Base-by-base conservation (phyloP, 2,888 invertebrate genomes). In the Agrotis puta region DNA sequence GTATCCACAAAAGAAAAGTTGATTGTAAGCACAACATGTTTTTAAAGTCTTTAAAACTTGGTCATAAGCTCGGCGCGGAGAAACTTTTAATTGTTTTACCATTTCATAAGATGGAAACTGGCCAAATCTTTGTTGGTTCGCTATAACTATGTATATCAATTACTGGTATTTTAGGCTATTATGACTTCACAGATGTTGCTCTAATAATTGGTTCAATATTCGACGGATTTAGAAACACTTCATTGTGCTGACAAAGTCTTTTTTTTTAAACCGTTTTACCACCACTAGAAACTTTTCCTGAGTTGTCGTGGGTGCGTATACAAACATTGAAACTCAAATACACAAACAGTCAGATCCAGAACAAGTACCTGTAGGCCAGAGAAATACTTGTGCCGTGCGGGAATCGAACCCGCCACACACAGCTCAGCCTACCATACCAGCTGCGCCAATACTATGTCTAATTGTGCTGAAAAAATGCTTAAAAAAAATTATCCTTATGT, bases 71-170 rank as follows among this genome's bases (percentile, higher is more conserved):
- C 68, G 56, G 72, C 74, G 66, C 73, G 59, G 75, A 56, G 69
- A 87, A 90, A 89, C 89, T 91, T 86, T 89, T 91, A 91, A 91
- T 91, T 91, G 89, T 91, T 89, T 88, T 86, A 90, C 83, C 85
- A 89, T 90, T 91, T 88, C 85, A 87, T 85, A 88, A 88, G 84
- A 88, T 87, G 86, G 85, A 80, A 79, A 80, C 84, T 79, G 67
- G 86, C 84, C 83, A 85, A 89, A 74, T 76, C 57, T 72, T 75
- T 77, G 62, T 65, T 43, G 53, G 61, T 57, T 50, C 33, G 62
- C 39, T 24, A 64, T 73, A 83, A 71, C 66, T 85, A 53, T 64
- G n/a, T 76, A 64, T 83, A 83, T 79, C 53, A 61, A 70, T 76
- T 76, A 66, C 64, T 48, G 27, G 33, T 11, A 64, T 72, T 77